Evolutionary conservation across 2,888 invertebrate species (phyloP).

Genomic region (Ormyrus nitidulus): DNA sequence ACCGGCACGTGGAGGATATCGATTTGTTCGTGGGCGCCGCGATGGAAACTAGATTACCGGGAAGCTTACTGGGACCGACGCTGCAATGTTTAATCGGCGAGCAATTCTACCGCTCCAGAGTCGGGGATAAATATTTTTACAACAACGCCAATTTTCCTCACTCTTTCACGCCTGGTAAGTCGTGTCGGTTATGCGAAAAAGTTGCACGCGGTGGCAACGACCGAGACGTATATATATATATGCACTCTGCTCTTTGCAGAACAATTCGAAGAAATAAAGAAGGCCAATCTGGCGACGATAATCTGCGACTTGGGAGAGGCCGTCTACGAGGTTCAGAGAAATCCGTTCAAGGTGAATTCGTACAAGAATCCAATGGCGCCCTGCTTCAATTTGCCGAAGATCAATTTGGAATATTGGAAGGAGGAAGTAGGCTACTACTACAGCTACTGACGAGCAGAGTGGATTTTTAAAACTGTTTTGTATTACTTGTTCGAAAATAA

Average conservation of each 20-base stretch:
- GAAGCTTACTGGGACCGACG: constrained; percentile 77
- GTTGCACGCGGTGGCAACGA: neutral
- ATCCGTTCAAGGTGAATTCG: constrained; percentile 76
- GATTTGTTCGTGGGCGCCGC: constrained; percentile 77
- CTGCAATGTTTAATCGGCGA: constrained; percentile 77
- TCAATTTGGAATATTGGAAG: constrained; percentile 73
- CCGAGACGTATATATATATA: neutral
- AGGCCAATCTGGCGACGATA: constrained; percentile 72
- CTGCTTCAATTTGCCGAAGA: constrained; percentile 71
- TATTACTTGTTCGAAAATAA: too few species aligned
- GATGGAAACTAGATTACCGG: constrained; percentile 75
- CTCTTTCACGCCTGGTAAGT: constrained; percentile 68
- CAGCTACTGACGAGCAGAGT: too few species aligned
- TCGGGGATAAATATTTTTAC: constrained; percentile 78
- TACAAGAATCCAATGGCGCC: constrained; percentile 73
- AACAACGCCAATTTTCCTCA: constrained; percentile 66
- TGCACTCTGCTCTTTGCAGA: constrained; percentile 25
- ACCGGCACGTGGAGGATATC: constrained; percentile 77
- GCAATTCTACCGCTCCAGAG: constrained; percentile 77
- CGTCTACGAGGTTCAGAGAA: constrained; percentile 74
- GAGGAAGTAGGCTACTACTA: constrained; percentile 61
- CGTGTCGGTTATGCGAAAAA: neutral
- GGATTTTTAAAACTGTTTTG: too few species aligned
- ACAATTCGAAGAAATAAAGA: constrained; percentile 70
- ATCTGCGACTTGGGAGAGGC: constrained; percentile 75